Evolutionary conservation across 30 jellyfish, hydroid and myxozoan species (phyloP).

Genomic region (Morbakka virulenta): DNA sequence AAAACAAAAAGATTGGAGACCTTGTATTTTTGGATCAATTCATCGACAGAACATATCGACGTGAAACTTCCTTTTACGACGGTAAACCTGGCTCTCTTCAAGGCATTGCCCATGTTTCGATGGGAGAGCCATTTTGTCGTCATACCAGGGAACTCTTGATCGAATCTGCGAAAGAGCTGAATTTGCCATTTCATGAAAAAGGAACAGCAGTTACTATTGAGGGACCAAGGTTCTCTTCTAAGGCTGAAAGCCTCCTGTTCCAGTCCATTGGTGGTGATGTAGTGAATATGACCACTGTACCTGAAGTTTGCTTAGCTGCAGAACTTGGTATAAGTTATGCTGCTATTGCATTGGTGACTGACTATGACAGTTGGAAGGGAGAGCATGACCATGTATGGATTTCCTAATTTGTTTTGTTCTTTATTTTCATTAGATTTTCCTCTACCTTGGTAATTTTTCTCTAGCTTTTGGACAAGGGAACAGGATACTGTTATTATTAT

Average conservation of each 20-base stretch:
- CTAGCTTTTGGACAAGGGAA: too few species aligned
- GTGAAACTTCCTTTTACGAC: conserved; percentile 86
- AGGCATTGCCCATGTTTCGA: conserved; percentile 90
- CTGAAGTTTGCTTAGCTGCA: conserved; percentile 91
- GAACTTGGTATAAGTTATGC: conserved; percentile 95
- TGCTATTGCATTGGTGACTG: conserved; percentile 95
- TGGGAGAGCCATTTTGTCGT: conserved; percentile 93
- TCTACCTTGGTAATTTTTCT: too few species aligned
- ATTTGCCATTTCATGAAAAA: conserved; percentile 41
- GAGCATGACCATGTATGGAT: conserved; percentile 60
- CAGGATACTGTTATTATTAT: too few species aligned
- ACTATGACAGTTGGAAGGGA: conserved; percentile 94
- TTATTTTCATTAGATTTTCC: too few species aligned
- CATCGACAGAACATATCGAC: conserved; percentile 72
- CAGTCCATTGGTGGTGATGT: conserved; percentile 82
- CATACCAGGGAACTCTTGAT: conserved; percentile 74
- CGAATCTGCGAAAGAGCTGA: conserved; percentile 71
- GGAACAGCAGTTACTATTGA: conserved; percentile 93
- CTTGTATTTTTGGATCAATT: conserved; percentile 85
- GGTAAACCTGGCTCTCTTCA: conserved; percentile 70
- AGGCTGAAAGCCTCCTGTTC: conserved; percentile 88
- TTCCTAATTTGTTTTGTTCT: too few species aligned
- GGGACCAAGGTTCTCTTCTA: conserved; percentile 98
- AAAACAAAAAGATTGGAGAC: conserved; percentile 74
- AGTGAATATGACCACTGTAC: conserved; percentile 94